Base-by-base conservation (phyloP, 1,140 invertebrate species). In the Heliothis subflexa region DNA sequence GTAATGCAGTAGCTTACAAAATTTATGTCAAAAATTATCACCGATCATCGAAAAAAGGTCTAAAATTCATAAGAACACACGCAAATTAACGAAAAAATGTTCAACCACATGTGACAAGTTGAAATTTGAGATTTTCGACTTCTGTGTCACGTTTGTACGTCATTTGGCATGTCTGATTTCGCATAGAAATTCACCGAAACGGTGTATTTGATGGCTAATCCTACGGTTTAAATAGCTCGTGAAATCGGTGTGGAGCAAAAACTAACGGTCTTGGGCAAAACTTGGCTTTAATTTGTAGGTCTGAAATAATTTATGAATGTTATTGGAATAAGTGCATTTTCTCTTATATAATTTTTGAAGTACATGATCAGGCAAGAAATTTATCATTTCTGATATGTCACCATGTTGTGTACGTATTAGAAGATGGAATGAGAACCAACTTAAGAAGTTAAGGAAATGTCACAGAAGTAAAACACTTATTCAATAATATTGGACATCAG, bases 141-240 rank as follows among this genome's bases (percentile, higher is more conserved):
- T 71, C 74, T 83, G 81, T 64, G 47, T 50, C 59, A 1, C 9
- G 12, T 18, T 68, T 61, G 21, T 55, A 45, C 78, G 83, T 82
- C 78, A 83, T 73, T 76, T 82, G 71, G 80, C 78, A 79, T 82
- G 74, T 77, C 80, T 78, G 81, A 81, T 80, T 75, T 81, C 73
- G 54, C 55, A 81, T 76, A 79, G 28, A 64, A 87, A 80, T 87
- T 87, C 85, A 87, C 28, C 77, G 85, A 87, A 88, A 81, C 71
- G 81, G 16, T 77, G 78, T 70, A 54, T 80, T 78, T 78, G 71
- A 79, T 21, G 76, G 74, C 73, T 82, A 79, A 81, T 83, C 83
- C 77, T 57, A 45, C n/a, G 57, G 71, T 80, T 80, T 68, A 85
- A 88, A 88, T 88, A 76, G 78, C 16, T 81, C 82, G 83, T 88